These are phyloP conservation scores for Bostrychus sinensis DNA, from an alignment of 2,113 vertebrate species.

Conservation along the genomic window DNA sequence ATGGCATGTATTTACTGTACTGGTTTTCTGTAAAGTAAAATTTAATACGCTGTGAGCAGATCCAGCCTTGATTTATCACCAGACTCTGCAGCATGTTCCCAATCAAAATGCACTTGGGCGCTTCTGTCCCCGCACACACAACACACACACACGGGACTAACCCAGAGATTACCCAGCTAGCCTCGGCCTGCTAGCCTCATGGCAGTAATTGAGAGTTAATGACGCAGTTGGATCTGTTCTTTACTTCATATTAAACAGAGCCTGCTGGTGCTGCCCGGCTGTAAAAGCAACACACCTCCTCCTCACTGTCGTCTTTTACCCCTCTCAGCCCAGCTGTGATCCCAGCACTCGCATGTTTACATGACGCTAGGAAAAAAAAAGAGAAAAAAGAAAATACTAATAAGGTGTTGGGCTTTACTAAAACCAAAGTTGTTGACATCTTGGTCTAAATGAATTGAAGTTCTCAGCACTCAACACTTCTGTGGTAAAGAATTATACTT, in stretches of 20 bases:
- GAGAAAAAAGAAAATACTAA: background rate
- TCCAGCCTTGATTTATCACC: conserved; percentile 53
- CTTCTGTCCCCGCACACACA: conserved; percentile 8
- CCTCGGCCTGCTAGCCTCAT: conserved; percentile 66
- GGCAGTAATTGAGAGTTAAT: conserved; percentile 80
- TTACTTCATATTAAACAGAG: conserved; percentile 78
- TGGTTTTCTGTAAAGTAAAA: conserved; percentile 30
- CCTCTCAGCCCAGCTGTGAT: conserved; percentile 22
- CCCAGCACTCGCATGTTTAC: background rate
- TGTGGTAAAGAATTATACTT: too few species aligned
- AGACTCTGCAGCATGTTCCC: conserved; percentile 43
- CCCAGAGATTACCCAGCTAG: conserved; percentile 35
- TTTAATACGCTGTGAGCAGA: conserved; percentile 36
- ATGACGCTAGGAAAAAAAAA: background rate
- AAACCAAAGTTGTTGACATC: background rate
- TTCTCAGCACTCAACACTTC: too few species aligned
- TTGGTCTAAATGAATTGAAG: background rate
- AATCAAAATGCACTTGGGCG: conserved; percentile 46
- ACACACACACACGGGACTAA: conserved; percentile 18
- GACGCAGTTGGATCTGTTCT: conserved; percentile 79
- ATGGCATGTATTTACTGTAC: conserved; percentile 29
- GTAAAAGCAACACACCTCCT: conserved; percentile 62
- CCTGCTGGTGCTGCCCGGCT: conserved; percentile 70
- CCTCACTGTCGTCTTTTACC: conserved; percentile 25
- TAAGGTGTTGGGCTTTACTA: too few species aligned